A percentile compares a stretch with the other conserved stretches of the same genome.
phyloP scores from a whole-genome alignment of 2,888 invertebrate species.

The Augochlorella aurata region DNA sequence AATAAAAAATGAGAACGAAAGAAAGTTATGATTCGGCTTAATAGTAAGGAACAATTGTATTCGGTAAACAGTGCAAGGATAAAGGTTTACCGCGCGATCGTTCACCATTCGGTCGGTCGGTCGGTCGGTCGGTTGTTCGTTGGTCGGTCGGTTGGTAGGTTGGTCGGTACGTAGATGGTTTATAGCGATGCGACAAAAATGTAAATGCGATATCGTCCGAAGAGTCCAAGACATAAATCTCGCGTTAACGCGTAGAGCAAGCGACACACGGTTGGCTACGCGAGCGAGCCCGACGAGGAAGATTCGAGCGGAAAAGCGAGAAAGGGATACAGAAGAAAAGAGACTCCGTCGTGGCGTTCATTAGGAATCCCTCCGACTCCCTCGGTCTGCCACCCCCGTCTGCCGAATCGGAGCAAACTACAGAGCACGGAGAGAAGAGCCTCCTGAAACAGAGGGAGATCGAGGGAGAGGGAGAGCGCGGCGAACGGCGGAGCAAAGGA shows the following conservation, averaged over 20 bases:
- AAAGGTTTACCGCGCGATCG: slow-evolving; percentile 20
- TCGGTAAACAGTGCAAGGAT: slow-evolving; percentile 13
- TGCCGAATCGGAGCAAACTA: slow-evolving; percentile 65
- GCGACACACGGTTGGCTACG: slow-evolving; percentile 69
- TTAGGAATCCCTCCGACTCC: slow-evolving; percentile 74
- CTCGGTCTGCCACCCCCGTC: slow-evolving; percentile 63
- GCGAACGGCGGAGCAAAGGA: slow-evolving; percentile 48
- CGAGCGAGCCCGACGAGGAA: slow-evolving; percentile 58
- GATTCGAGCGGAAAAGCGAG: slow-evolving; percentile 48
- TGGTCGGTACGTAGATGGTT: slow-evolving; percentile 72
- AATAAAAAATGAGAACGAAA: no score
- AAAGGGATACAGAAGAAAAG: slow-evolving; percentile 52
- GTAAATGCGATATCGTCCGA: slow-evolving; percentile 80
- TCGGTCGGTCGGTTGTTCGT: slow-evolving; percentile 41
- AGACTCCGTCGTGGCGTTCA: slow-evolving; percentile 73
- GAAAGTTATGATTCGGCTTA: no score
- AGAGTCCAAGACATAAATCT: slow-evolving; percentile 80
- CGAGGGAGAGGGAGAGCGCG: slow-evolving; percentile 26
- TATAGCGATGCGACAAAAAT: slow-evolving; percentile 81
- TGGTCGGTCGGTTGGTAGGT: slow-evolving; percentile 49
- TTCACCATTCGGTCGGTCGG: not conserved
- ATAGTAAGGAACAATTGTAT: no score
- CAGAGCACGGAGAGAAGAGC: slow-evolving; percentile 47
- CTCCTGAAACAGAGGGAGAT: slow-evolving; percentile 40
- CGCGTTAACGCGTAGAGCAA: slow-evolving; percentile 79